Percentiles rank a stretch among this genome's conserved stretches.
Conservation (phyloP, 2,797 vertebrate genomes). For the Rhabdomys pumilio region DNA sequence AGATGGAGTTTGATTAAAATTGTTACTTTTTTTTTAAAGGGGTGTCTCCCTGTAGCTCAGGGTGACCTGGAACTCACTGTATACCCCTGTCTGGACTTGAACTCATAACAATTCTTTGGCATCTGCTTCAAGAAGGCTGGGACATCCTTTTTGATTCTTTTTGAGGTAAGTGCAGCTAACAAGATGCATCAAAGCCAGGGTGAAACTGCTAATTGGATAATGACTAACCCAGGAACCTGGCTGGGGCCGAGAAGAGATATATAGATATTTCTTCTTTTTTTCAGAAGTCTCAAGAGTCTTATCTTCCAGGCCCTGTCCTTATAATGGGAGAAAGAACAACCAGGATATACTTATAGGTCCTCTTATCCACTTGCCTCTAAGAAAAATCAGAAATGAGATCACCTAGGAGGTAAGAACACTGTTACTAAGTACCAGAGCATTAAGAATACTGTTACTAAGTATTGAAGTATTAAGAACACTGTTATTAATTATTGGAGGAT, state of each 20-base stretch:
- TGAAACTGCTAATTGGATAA: neutral
- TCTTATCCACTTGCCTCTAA: conserved; percentile 35
- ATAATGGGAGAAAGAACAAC: conserved; percentile 29
- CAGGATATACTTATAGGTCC: neutral
- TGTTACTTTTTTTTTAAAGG: neutral
- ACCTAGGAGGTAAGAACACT: neutral
- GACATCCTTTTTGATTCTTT: neutral
- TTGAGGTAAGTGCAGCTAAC: neutral
- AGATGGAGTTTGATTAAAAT: neutral
- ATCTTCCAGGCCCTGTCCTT: conserved; percentile 2
- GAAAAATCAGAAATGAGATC: conserved; percentile 60
- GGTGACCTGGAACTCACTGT: neutral
- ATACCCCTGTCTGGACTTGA: neutral
- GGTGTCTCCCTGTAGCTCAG: neutral
- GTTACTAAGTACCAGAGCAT: neutral
- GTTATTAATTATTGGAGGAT: neutral
- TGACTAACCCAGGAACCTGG: neutral
- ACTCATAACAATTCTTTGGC: neutral
- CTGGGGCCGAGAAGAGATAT: neutral
- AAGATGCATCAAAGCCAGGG: neutral
- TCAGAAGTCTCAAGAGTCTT: conserved; percentile 10
- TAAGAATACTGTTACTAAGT: neutral
- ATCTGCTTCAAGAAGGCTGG: neutral
- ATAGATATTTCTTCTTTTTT: neutral
- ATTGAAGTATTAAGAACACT: neutral